Base-by-base conservation (phyloP, 2,113 vertebrate species). In the Oncorhynchus mykiss region DNA sequence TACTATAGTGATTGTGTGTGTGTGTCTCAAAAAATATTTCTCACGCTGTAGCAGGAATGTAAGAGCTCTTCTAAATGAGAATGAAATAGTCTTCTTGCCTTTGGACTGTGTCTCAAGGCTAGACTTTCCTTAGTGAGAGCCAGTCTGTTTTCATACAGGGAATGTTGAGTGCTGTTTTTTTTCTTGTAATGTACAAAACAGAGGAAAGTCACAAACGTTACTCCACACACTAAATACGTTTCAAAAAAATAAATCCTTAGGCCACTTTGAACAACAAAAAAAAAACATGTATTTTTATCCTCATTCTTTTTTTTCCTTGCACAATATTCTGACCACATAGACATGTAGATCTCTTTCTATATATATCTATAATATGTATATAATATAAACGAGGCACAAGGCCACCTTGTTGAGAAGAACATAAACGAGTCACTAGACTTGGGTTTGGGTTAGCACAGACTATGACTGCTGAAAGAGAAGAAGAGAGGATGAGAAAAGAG, bases 341-440 rank as follows among this genome's bases (percentile, higher is more conserved):
- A 92, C 91, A 90, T 39, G 8, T 45, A 45, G 78, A 89, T 87
- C 69, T 75, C 31, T 91, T 81, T 93, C 84, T 91, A 80, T 83
- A 77, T 79, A 71, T 76, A 67, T 70, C 86, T 91, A 90, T 73
- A 64, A 73, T 87, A 82, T 91, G 89, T 90, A 81, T 91, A 92
- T 88, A 86, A 72, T 84, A 86, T 85, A 86, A 71, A 87, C 67
- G 85, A 93, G 91, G 89, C 87, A 91, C 88, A 87, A 45, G 85
- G 85, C 90, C 92, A 88, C 86, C 84, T 88, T 90, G 77, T 89
- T 88, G 64, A 88, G 86, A 86, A 88, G 85, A 85, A 87, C 82
- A 87, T 12, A 86, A 89, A 87, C 83, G 71, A 83, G 86, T 89
- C 87, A 88, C 85, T 88, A 85, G 85, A 74, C 87, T 83, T 73